phyloP scores from a whole-genome alignment of 1,140 invertebrate species.

The Pissodes strobi region DNA sequence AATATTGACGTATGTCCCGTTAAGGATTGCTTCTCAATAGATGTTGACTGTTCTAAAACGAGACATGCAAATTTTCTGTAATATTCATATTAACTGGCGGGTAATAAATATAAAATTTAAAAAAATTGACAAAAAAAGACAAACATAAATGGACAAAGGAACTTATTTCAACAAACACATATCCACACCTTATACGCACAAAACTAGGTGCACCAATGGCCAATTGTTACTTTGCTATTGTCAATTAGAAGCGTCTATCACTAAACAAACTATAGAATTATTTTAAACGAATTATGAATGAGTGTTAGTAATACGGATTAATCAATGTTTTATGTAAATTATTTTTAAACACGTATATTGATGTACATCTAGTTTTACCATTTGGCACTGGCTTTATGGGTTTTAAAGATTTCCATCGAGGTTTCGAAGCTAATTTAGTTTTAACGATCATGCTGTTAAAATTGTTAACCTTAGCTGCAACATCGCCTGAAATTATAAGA shows the following conservation, averaged over 20 bases:
- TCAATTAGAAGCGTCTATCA: background rate
- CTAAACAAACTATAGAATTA: background rate
- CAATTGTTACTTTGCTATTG: background rate
- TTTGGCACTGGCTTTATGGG: conserved; percentile 6
- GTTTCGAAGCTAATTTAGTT: conserved; percentile 21
- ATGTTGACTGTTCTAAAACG: too few relatives aligned
- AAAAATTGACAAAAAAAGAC: too few relatives aligned
- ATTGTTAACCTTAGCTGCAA: conserved; percentile 20
- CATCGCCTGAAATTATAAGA: conserved; percentile 18
- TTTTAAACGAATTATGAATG: background rate
- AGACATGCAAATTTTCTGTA: too few relatives aligned
- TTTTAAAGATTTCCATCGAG: conserved; percentile 24
- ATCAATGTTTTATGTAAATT: too few relatives aligned
- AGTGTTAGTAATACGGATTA: conserved; percentile 14
- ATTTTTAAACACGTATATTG: background rate
- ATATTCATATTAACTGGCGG: too few relatives aligned
- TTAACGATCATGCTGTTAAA: conserved; percentile 29
- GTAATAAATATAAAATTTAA: too few relatives aligned
- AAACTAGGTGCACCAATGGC: background rate
- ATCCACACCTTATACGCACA: conserved; percentile 2
- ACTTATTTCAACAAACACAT: background rate
- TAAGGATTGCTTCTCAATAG: too few relatives aligned
- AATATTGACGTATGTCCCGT: too few relatives aligned
- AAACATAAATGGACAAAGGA: too few relatives aligned
- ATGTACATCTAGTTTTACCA: conserved; percentile 7